Evolutionary conservation across 2,797 vertebrate species (phyloP), one percentile per base, ranked within the genome.

Genomic region (Enteromius radiatus): DNA sequence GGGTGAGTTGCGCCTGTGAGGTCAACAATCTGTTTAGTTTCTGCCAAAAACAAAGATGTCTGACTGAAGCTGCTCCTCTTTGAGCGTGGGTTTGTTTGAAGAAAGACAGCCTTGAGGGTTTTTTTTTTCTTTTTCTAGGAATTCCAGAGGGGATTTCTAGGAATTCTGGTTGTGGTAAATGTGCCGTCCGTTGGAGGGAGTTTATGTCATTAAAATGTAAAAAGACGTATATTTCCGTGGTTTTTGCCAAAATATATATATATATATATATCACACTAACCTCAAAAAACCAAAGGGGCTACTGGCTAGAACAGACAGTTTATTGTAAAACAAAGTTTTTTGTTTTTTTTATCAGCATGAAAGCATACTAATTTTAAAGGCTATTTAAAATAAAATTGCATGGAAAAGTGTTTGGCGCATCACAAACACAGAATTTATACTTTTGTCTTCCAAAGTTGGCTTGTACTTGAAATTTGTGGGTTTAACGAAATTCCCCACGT

Each of bases 21-120:
- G 36, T 82, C 31, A 76, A 82, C 36, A 67, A 56, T 82, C 71
- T 76, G 80, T 75, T 81, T 81, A 81, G 63, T 67, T 76, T 68
- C 47, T 33, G 45, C 36, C 17, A 82, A 67, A 68, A 76, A 65
- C 69, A 67, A 68, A 82, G 23, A 82, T 45, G 49, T 76, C 61
- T 17, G 63, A 56, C 61, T 41, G 36, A 76, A 76, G 64, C 71
- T 31, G 47, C 52, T 76, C 7, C 61, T 67, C 71, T 54, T 61
- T 28, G 33, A 54, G 33, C 17, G 15, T 5, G n/a, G 59, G 43
- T 52, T 38, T 52, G 36, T 56, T 82, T 82, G 19, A 82, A 76
- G 71, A 82, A 76, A 65, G 61, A 31, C 80, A 76, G 80, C 71
- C 38, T 54, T 67, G 61, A 76, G 73, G 4, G 3, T 15, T 43